phyloP scores from a whole-genome alignment of 2,797 vertebrate genomes.

The Enteromius argenteus region DNA sequence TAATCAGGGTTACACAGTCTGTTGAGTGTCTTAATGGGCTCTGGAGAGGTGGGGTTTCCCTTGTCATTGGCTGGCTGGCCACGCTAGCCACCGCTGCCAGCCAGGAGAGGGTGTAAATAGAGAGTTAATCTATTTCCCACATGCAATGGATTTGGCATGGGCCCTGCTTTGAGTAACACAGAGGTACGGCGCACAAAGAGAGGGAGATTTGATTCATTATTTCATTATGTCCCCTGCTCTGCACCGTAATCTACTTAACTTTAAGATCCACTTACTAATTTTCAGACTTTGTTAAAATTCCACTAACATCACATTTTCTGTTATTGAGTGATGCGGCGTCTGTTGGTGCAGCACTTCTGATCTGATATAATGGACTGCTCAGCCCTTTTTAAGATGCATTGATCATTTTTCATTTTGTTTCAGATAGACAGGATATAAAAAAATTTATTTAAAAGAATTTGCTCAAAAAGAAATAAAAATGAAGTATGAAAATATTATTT shows the following conservation, averaged over 20 bases:
- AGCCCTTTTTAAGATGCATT: slow-evolving; percentile 61
- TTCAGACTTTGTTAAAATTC: slow-evolving; percentile 33
- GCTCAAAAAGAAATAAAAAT: background rate
- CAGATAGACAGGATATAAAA: background rate
- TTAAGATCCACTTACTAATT: slow-evolving; percentile 33
- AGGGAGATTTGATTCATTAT: slow-evolving; percentile 47
- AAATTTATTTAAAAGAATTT: background rate
- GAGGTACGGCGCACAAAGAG: background rate
- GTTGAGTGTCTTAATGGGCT: slow-evolving; percentile 74
- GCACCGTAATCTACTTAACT: slow-evolving; percentile 31
- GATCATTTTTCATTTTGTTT: slow-evolving; percentile 35
- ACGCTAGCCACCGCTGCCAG: slow-evolving; percentile 44
- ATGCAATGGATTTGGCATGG: slow-evolving; percentile 41
- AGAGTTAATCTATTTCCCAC: slow-evolving; percentile 49
- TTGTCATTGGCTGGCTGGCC: slow-evolving; percentile 50
- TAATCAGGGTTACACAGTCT: slow-evolving; percentile 77
- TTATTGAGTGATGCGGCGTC: slow-evolving; percentile 10
- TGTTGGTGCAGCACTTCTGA: slow-evolving; percentile 9
- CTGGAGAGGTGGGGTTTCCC: slow-evolving; percentile 69
- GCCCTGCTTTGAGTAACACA: slow-evolving; percentile 19
- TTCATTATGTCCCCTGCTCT: slow-evolving; percentile 29
- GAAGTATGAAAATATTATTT: background rate
- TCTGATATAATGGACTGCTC: slow-evolving; percentile 43
- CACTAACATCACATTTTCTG: slow-evolving; percentile 31
- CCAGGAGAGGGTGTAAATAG: slow-evolving; percentile 29